These are phyloP conservation scores for Dichetophora obliterata DNA, from an alignment of 2,888 invertebrate genomes.

Conservation along the genomic window DNA sequence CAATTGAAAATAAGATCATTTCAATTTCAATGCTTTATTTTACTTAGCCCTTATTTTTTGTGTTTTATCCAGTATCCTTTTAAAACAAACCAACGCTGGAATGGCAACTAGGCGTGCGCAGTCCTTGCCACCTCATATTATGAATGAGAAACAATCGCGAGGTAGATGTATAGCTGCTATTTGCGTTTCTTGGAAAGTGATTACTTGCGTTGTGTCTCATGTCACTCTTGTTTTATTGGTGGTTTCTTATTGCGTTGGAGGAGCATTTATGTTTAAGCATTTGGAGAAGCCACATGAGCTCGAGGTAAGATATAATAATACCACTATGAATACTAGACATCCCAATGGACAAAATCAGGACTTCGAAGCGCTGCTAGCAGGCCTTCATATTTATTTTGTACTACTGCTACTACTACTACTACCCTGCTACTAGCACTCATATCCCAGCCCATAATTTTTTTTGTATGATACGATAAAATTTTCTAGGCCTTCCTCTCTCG, in stretches of 20 bases:
- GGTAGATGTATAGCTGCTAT: slow-evolving; percentile 67
- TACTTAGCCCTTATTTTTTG: too few relatives aligned
- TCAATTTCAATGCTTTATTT: too few relatives aligned
- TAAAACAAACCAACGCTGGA: not conserved
- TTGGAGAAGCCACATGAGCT: slow-evolving; percentile 82
- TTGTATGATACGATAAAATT: too few relatives aligned
- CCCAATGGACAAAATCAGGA: too few relatives aligned
- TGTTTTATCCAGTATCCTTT: too few relatives aligned
- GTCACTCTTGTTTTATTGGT: slow-evolving; percentile 89
- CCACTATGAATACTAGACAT: not conserved
- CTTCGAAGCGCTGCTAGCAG: too few relatives aligned
- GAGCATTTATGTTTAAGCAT: slow-evolving; percentile 86
- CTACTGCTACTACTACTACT: too few relatives aligned
- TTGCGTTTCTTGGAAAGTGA: slow-evolving; percentile 78
- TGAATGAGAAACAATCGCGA: slow-evolving; percentile 63
- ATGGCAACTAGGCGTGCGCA: slow-evolving; percentile 67
- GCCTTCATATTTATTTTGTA: too few relatives aligned
- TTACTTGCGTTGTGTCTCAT: slow-evolving; percentile 89
- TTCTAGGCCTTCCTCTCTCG: too few relatives aligned
- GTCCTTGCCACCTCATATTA: slow-evolving; percentile 65
- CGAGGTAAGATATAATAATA: slow-evolving; percentile 72
- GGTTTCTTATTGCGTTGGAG: slow-evolving; percentile 89
- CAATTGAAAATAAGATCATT: too few relatives aligned
- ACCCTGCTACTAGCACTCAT: too few relatives aligned
- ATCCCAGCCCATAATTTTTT: too few relatives aligned